Evolutionary conservation across 2,888 invertebrate species (phyloP).

Genomic region (Acronicta leporina): DNA sequence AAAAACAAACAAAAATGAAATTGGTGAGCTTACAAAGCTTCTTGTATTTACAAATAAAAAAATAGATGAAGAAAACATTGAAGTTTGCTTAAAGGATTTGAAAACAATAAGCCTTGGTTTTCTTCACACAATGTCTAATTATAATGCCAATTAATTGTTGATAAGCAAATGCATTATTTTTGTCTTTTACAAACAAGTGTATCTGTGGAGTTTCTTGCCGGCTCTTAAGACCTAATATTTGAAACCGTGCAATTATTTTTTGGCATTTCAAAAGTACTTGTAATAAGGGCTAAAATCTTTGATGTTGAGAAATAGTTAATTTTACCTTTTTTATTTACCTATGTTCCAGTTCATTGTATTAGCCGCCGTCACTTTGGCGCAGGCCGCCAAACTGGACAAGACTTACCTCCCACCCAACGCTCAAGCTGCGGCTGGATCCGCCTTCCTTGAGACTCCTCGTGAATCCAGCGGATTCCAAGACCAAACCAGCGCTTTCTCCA

Average conservation of each 20-base stretch:
- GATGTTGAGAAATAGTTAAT: not conserved
- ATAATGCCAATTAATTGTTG: too few species aligned
- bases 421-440: conserved; percentile 56
- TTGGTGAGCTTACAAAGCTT: conserved; percentile 64
- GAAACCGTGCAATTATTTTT: too few species aligned
- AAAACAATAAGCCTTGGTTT: too few species aligned
- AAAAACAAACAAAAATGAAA: conserved; percentile 70
- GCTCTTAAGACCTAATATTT: too few species aligned
- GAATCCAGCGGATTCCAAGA: conserved; percentile 38
- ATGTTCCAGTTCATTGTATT: conserved; percentile 78
- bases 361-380: conserved; percentile 69
- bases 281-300: too few species aligned
- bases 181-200: too few species aligned
- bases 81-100: too few species aligned
- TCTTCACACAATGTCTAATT: too few species aligned
- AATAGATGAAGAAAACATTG: too few species aligned
- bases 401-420: conserved; percentile 79
- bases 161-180: too few species aligned
- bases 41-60: not conserved
- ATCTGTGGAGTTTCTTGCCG: too few species aligned
- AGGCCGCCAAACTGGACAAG: conserved; percentile 78
- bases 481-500: conserved; percentile 33
- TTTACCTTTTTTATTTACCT: conserved; percentile 5
- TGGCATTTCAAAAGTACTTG: too few species aligned
- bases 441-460: conserved; percentile 55